Conservation (phyloP, 2,113 vertebrate species). For the Colaptes auratus region DNA sequence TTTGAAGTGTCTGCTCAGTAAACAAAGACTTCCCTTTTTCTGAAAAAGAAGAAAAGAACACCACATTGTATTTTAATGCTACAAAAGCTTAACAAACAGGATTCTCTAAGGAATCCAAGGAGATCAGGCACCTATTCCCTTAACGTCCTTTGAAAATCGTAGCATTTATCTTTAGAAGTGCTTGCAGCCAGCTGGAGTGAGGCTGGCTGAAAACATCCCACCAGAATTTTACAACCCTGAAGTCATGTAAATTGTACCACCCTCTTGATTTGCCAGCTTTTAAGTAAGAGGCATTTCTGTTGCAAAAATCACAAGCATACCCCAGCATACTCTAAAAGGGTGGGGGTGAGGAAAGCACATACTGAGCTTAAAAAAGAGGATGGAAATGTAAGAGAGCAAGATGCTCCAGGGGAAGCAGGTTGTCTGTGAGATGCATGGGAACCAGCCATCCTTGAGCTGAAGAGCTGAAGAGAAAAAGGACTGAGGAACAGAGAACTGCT, state of each 20-base stretch:
- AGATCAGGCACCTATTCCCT: constrained; percentile 11
- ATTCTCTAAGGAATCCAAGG: constrained; percentile 33
- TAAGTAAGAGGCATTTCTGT: background rate
- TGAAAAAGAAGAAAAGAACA: background rate
- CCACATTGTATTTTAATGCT: background rate
- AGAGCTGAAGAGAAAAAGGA: background rate
- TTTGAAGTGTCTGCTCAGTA: constrained; percentile 36
- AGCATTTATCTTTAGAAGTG: constrained; percentile 6
- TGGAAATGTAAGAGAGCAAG: background rate
- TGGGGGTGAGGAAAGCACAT: background rate
- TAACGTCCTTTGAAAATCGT: constrained; percentile 23
- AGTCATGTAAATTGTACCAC: background rate
- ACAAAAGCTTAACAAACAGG: background rate
- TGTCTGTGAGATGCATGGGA: rapidly evolving
- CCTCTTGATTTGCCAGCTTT: background rate
- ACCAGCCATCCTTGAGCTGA: rapidly evolving
- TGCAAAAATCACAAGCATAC: background rate
- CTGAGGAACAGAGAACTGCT: background rate
- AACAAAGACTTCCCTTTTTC: constrained; percentile 8
- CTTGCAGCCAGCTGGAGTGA: constrained; percentile 1
- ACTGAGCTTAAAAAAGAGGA: background rate
- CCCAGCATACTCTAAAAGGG: background rate
- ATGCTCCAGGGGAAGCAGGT: background rate
- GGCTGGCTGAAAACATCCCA: constrained; percentile 1
- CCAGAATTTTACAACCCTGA: background rate